These are phyloP conservation scores for Acromyrmex heyeri DNA, from an alignment of 1,140 invertebrate genomes.

Conservation along the genomic window DNA sequence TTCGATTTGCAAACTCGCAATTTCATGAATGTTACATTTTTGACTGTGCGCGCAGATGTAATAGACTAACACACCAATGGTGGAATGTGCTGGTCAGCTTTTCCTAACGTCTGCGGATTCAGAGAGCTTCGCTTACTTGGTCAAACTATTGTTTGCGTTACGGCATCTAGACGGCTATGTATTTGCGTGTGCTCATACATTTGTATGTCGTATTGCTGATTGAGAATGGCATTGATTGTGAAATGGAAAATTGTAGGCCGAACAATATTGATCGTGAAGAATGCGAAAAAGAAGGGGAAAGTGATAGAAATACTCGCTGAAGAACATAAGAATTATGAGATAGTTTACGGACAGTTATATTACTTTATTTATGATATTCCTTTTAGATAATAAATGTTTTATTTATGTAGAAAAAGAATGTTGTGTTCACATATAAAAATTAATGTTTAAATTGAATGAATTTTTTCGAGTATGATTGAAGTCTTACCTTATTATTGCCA, in stretches of 20 bases:
- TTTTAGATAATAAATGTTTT: not conserved
- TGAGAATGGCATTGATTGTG: slow-evolving; percentile 53
- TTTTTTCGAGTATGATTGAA: not conserved
- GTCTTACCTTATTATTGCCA: too few relatives aligned
- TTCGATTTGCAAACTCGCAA: slow-evolving; percentile 24
- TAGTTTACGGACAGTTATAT: not conserved
- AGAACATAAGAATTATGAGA: not conserved
- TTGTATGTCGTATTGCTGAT: slow-evolving; percentile 6
- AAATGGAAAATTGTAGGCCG: slow-evolving; percentile 59
- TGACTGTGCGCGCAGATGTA: slow-evolving; percentile 55
- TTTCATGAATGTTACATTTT: slow-evolving; percentile 65
- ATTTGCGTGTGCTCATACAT: not conserved
- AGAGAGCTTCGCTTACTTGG: slow-evolving; percentile 26
- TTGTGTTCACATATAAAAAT: not conserved
- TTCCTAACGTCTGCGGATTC: slow-evolving; percentile 58
- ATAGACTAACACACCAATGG: slow-evolving; percentile 71
- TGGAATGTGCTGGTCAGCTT: slow-evolving; percentile 79
- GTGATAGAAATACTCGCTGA: slow-evolving; percentile 22
- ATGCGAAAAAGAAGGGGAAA: not conserved
- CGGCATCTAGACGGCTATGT: not conserved
- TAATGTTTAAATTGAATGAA: not conserved
- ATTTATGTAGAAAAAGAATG: not conserved
- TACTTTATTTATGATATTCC: not conserved
- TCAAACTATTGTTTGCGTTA: slow-evolving; percentile 4
- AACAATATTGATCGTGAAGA: slow-evolving; percentile 35